Conservation (phyloP, 2,888 invertebrate species). For the Leptodirus hochenwartii region DNA sequence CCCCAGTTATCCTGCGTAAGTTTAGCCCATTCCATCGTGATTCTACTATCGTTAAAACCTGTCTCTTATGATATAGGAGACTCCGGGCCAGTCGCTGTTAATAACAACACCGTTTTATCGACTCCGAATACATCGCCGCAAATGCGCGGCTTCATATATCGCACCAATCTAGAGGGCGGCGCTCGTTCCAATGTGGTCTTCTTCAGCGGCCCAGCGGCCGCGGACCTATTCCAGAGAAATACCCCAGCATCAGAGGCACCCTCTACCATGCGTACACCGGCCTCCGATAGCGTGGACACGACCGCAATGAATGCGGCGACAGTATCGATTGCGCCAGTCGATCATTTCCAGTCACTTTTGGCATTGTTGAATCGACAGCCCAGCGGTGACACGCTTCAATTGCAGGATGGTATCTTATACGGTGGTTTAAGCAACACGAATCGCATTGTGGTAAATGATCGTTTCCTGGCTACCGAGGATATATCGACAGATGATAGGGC, state of each 20-base stretch:
- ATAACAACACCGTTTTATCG: too few species aligned
- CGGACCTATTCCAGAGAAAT: slow-evolving; percentile 4
- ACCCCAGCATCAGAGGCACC: background rate
- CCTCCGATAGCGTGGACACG: slow-evolving; percentile 16
- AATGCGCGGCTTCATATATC: slow-evolving; percentile 19
- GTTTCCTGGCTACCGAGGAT: too few species aligned
- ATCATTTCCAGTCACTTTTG: slow-evolving; percentile 4
- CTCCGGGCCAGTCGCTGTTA: slow-evolving; percentile 1
- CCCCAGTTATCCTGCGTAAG: background rate
- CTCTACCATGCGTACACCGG: slow-evolving; percentile 13
- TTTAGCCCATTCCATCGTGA: background rate
- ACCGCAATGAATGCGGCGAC: slow-evolving; percentile 11
- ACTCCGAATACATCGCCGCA: slow-evolving; percentile 6
- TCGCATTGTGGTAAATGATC: too few species aligned
- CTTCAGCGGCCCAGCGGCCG: slow-evolving; percentile 8
- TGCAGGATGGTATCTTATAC: too few species aligned
- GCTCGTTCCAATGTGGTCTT: slow-evolving; percentile 19
- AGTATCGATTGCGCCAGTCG: slow-evolving; percentile 3
- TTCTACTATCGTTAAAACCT: background rate
- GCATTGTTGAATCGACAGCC: slow-evolving; percentile 6
- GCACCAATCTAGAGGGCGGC: slow-evolving; percentile 17
- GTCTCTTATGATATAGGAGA: slow-evolving; percentile 1
- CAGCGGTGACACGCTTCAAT: too few species aligned
- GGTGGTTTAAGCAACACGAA: too few species aligned
- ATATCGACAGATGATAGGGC: too few species aligned